Percentiles rank a stretch among this genome's conserved stretches.
Evolutionary conservation across 1,140 invertebrate species (phyloP).

Genomic region (Zaprionus ornatus): DNA sequence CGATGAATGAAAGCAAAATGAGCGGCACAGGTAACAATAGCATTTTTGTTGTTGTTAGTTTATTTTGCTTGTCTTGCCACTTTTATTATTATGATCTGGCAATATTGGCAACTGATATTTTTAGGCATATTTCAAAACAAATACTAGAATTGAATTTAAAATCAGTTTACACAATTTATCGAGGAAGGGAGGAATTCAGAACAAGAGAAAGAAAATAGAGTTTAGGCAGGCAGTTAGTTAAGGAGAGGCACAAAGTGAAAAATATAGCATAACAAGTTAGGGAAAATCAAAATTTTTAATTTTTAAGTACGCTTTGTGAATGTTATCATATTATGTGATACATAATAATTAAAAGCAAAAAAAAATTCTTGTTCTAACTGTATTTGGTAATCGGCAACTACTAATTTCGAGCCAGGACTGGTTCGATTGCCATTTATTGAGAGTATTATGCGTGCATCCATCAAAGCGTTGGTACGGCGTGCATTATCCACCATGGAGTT

Average conservation of each 20-base stretch:
- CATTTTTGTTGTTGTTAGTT: slow-evolving; percentile 19
- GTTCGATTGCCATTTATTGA: slow-evolving; percentile 28
- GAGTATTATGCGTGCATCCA: slow-evolving; percentile 37
- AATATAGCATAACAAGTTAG: not conserved
- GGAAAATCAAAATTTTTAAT: slow-evolving; percentile 5
- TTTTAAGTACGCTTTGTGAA: slow-evolving; percentile 20
- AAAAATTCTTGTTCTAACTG: slow-evolving; percentile 55
- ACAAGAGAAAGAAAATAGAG: not conserved
- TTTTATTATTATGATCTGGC: slow-evolving; percentile 26
- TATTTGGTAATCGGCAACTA: slow-evolving; percentile 35
- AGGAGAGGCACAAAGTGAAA: not conserved
- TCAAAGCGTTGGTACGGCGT: slow-evolving; percentile 43
- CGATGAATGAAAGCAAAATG: slow-evolving; percentile 52
- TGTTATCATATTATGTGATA: slow-evolving; percentile 51
- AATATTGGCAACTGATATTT: slow-evolving; percentile 21
- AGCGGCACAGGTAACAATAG: slow-evolving; percentile 32
- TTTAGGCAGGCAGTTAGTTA: not conserved
- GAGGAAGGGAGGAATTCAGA: not conserved
- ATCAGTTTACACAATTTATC: not conserved
- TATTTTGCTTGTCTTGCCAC: slow-evolving; percentile 19
- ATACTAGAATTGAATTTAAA: not conserved
- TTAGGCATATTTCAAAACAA: not conserved
- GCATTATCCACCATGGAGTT: slow-evolving; percentile 46
- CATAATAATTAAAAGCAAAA: slow-evolving; percentile 41
- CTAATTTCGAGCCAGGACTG: slow-evolving; percentile 20